These are phyloP conservation scores for Cydia amplana DNA, from an alignment of 1,140 invertebrate genomes.

Conservation along the genomic window DNA sequence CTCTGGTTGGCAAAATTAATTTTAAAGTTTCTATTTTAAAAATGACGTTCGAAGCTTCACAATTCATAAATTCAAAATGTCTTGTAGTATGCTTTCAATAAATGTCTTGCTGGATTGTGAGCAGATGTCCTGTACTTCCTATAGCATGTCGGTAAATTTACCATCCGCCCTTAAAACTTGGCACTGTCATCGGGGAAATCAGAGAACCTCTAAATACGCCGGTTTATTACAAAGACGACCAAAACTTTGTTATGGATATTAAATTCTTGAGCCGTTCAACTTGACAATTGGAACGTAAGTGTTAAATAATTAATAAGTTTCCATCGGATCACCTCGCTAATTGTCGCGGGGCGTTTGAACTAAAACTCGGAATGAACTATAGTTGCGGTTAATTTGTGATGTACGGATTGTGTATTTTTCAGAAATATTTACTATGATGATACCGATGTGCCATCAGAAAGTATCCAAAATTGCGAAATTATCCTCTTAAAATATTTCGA, in stretches of 20 bases:
- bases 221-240: not conserved
- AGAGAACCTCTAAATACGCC: not conserved
- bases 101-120: not conserved
- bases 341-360: not conserved
- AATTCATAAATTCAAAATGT: no score
- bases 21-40: not conserved
- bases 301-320: slow-evolving; percentile 2
- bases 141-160: not conserved
- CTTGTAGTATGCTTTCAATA: no score
- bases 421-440: no score
- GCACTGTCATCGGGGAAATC: not conserved
- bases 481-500: no score
- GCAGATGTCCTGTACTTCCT: no score
- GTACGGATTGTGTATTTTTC: not conserved
- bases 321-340: not conserved
- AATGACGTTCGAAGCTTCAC: no score
- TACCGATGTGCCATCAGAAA: no score
- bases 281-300: not conserved
- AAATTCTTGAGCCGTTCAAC: slow-evolving; percentile 7
- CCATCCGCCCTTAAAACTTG: slow-evolving; percentile 3
- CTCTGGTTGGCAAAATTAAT: not conserved
- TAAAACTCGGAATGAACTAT: not conserved
- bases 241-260: not conserved
- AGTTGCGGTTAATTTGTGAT: not conserved
- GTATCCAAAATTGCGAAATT: no score